Evolutionary conservation across 2,113 vertebrate genomes (phyloP), one percentile per base, ranked within the genome.

Genomic region (Excalfactoria chinensis): DNA sequence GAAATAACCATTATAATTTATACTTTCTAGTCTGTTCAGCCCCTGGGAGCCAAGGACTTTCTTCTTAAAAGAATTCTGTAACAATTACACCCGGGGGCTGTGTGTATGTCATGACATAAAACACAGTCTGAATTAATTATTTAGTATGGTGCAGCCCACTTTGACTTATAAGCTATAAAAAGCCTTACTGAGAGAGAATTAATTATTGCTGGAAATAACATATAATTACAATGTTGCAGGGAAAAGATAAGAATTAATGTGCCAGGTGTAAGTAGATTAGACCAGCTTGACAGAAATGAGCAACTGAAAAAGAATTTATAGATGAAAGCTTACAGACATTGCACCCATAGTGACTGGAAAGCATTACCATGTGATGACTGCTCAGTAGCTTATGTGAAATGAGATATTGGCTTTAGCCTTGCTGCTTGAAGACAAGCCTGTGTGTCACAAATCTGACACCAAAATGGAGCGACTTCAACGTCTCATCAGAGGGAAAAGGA

Each of bases 191-290:
- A 95, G 96, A 97, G 92, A 93, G 93, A 97, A 97, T 97, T 96
- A 97, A 97, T 97, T 97, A 97, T 96, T 97, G 93, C 96, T 96
- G 94, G 80, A 97, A 97, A 97, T 97, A 97, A 97, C 97, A 97
- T 97, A 97, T 97, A 97, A 97, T 97, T 97, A 96, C 95, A 97
- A 97, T 95, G 97, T 97, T 97, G 97, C 95, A 95, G 85, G 70
- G 95, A 97, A 97, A 97, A 97, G 97, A 97, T 97, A 97, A 97
- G 96, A 97, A 96, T 97, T 97, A 97, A 97, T 97, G 95, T 97
- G 96, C 97, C 97, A 97, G 97, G 95, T 97, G 96, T 97, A 96
- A 96, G 97, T 93, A 97, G 97, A 97, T 97, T 97, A 97, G 97
- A 95, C 97, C 93, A 95, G 95, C 80, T 96, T 97, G 95, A 96